Conservation (phyloP, 2,888 invertebrate genomes). For the Lithosia quadra region DNA sequence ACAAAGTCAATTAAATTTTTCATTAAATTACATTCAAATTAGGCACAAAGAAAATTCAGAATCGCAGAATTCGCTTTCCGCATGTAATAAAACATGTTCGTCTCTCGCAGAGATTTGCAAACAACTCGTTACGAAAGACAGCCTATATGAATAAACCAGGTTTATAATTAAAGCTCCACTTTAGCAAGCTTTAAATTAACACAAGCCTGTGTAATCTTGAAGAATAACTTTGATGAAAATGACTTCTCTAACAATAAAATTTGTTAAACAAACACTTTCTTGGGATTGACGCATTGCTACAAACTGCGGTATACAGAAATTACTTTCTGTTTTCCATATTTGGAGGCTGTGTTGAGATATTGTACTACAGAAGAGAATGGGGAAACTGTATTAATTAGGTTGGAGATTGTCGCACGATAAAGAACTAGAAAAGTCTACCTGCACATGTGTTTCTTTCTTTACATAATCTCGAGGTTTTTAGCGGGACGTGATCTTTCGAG, state of each 20-base stretch:
- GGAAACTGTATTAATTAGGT: background rate
- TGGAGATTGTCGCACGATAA: too few species aligned
- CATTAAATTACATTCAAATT: background rate
- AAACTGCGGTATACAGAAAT: constrained; percentile 2
- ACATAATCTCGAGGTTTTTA: too few species aligned
- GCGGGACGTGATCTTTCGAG: too few species aligned
- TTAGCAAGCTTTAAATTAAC: constrained; percentile 7
- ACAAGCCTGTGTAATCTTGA: constrained; percentile 9
- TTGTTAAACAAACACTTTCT: constrained; percentile 1
- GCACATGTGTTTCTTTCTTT: too few species aligned
- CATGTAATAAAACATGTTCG: background rate
- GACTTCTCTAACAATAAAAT: constrained; percentile 1
- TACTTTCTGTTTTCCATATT: background rate
- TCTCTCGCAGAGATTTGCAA: constrained; percentile 6
- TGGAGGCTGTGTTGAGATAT: background rate
- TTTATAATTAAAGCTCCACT: constrained; percentile 13
- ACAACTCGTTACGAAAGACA: constrained; percentile 35
- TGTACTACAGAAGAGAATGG: background rate
- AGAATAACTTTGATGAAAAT: constrained; percentile 6
- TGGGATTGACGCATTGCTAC: constrained; percentile 1
- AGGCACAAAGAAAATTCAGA: background rate
- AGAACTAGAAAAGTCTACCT: too few species aligned
- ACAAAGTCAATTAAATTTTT: background rate
- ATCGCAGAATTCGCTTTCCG: background rate
- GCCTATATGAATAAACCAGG: constrained; percentile 34